Percentiles rank a stretch among this genome's conserved stretches.
These are phyloP conservation scores for Jordanella pulchra DNA, from an alignment of 2,797 vertebrate species.

Conservation along the genomic window DNA sequence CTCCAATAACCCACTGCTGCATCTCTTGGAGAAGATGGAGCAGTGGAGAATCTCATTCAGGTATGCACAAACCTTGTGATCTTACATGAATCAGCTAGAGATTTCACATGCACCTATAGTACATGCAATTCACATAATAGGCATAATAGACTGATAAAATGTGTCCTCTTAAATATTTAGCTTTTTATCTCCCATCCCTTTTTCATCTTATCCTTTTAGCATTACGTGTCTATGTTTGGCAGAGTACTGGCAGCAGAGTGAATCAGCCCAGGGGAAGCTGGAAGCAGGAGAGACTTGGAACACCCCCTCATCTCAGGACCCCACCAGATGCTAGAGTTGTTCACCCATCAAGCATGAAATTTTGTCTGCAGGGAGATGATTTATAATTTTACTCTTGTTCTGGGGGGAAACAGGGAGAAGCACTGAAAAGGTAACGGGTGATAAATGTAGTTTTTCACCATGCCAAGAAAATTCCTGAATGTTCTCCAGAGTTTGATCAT, in stretches of 20 bases:
- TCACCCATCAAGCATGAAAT: constrained; percentile 80
- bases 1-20: too few species aligned
- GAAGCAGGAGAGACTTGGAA: constrained; percentile 63
- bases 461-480: constrained; percentile 66
- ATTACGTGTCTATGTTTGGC: constrained; percentile 63
- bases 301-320: constrained; percentile 67
- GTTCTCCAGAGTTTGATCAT: constrained; percentile 61
- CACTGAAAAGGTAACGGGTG: constrained; percentile 18
- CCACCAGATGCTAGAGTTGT: constrained; percentile 78
- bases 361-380: constrained; percentile 78
- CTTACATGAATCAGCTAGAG: constrained; percentile 48
- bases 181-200: constrained; percentile 19
- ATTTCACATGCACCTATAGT: constrained; percentile 23
- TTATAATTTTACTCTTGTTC: constrained; percentile 75
- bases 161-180: constrained; percentile 49
- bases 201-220: constrained; percentile 63
- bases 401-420: constrained; percentile 41
- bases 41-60: constrained; percentile 45
- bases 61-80: constrained; percentile 50
- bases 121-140: constrained; percentile 19
- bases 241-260: constrained; percentile 53
- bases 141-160: constrained; percentile 6
- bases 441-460: constrained; percentile 32
- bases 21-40: too few species aligned
- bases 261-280: constrained; percentile 59